These are phyloP conservation scores for Orthonyx spaldingii DNA, from an alignment of 2,113 vertebrate genomes.

Conservation along the genomic window DNA sequence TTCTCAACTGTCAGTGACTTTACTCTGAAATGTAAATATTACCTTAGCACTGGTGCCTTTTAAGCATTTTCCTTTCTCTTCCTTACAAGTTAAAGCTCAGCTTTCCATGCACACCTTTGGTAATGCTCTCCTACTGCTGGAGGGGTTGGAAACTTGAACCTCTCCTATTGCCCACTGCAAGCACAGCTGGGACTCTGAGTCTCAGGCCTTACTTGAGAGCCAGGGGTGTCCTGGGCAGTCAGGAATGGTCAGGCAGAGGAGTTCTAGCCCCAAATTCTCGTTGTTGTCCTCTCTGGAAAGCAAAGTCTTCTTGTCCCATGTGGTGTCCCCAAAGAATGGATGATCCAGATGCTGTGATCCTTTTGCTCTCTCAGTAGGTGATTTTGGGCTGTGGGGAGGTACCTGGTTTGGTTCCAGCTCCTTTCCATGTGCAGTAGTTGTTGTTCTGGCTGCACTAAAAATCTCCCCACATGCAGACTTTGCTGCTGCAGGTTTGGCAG, in stretches of 20 bases:
- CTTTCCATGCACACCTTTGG: fast-evolving
- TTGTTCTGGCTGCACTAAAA: background rate
- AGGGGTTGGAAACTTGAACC: background rate
- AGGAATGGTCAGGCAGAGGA: background rate
- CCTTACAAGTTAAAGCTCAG: background rate
- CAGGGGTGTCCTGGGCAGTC: background rate
- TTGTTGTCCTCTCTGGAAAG: background rate
- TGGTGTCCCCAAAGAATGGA: background rate
- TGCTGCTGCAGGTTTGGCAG: background rate
- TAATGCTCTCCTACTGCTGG: fast-evolving
- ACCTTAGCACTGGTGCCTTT: background rate
- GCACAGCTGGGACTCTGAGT: background rate
- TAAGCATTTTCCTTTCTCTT: background rate
- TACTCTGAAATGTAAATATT: conserved; percentile 33
- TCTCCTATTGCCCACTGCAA: background rate
- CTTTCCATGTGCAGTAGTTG: background rate
- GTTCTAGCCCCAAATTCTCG: background rate
- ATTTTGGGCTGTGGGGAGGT: background rate
- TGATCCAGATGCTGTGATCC: fast-evolving
- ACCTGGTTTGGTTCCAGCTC: background rate
- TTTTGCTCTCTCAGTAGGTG: background rate
- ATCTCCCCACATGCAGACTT: fast-evolving
- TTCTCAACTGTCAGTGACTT: conserved; percentile 27
- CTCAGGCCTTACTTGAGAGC: background rate
- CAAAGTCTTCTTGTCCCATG: background rate